Percentiles rank a stretch among this genome's conserved stretches.
These are phyloP conservation scores for Drosophila novamexicana DNA, from an alignment of 1,140 invertebrate species.

Conservation along the genomic window DNA sequence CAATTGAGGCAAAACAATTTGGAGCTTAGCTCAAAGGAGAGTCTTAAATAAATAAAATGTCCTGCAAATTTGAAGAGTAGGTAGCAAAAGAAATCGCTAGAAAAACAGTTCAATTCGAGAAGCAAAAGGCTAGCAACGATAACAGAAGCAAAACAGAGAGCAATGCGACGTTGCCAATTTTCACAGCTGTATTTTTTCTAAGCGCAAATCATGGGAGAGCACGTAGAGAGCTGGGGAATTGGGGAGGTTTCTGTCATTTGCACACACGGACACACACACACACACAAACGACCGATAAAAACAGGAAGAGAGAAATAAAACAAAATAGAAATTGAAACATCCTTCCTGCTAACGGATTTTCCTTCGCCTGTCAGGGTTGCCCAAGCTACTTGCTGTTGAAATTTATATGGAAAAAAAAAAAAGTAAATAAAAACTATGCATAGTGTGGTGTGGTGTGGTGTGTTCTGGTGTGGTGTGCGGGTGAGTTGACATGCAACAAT, in stretches of 20 bases:
- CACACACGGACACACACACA: constrained; percentile 15
- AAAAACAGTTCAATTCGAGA: constrained; percentile 21
- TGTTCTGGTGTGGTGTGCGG: constrained; percentile 27
- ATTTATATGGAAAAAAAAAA: constrained; percentile 58
- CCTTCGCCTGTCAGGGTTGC: constrained; percentile 26
- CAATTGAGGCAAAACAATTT: constrained; percentile 18
- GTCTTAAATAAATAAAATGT: constrained; percentile 74
- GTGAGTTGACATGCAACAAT: constrained; percentile 72
- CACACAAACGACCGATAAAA: constrained; percentile 70
- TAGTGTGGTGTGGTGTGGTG: constrained; percentile 9
- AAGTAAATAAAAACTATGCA: constrained; percentile 31
- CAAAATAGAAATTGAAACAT: constrained; percentile 82
- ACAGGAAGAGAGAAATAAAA: constrained; percentile 68
- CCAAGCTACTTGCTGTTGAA: constrained; percentile 56
- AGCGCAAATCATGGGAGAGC: constrained; percentile 13
- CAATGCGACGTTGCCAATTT: constrained; percentile 67
- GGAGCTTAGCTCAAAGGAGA: constrained; percentile 35
- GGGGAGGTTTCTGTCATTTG: constrained; percentile 56
- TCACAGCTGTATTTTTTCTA: constrained; percentile 54
- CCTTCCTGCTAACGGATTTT: constrained; percentile 59
- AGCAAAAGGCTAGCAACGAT: constrained; percentile 41
- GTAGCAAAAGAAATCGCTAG: constrained; percentile 32
- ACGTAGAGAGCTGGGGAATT: constrained; percentile 25
- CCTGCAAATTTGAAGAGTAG: constrained; percentile 55
- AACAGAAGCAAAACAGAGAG: constrained; percentile 42